These are phyloP conservation scores for Mayetiola destructor DNA, from an alignment of 2,888 invertebrate genomes.

Conservation along the genomic window DNA sequence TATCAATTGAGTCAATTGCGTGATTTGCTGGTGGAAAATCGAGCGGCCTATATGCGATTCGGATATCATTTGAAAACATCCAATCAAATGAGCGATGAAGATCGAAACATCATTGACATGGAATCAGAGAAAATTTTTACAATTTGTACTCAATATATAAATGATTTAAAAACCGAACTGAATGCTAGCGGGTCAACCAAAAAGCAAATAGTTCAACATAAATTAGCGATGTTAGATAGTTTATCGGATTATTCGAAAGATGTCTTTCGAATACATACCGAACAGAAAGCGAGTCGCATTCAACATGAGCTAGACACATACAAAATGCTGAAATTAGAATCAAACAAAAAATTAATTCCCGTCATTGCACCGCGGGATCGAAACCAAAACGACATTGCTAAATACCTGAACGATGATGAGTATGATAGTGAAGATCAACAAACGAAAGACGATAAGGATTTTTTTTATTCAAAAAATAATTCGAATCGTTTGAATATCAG, in stretches of 20 bases:
- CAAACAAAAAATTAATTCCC: constrained; percentile 28
- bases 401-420: constrained; percentile 26
- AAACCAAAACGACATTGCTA: constrained; percentile 20
- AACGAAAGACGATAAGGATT: constrained; percentile 20
- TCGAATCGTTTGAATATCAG: not conserved
- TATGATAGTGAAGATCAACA: constrained; percentile 24
- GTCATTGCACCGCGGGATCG: constrained; percentile 26
- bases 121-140: constrained; percentile 74
- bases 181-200: constrained; percentile 38
- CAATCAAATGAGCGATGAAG: constrained; percentile 62
- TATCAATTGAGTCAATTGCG: constrained; percentile 63
- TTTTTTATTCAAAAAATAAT: not conserved
- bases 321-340: constrained; percentile 58
- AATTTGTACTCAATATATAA: constrained; percentile 60
- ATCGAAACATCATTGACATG: constrained; percentile 73
- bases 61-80: constrained; percentile 53
- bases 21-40: constrained; percentile 67
- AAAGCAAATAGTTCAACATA: constrained; percentile 60
- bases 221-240: constrained; percentile 56
- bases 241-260: constrained; percentile 68
- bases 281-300: constrained; percentile 74
- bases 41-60: constrained; percentile 73
- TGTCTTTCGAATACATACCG: constrained; percentile 76
- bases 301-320: constrained; percentile 73
- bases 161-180: constrained; percentile 55